phyloP scores from a whole-genome alignment of 1,140 invertebrate genomes.

The Drosophila dunni region DNA sequence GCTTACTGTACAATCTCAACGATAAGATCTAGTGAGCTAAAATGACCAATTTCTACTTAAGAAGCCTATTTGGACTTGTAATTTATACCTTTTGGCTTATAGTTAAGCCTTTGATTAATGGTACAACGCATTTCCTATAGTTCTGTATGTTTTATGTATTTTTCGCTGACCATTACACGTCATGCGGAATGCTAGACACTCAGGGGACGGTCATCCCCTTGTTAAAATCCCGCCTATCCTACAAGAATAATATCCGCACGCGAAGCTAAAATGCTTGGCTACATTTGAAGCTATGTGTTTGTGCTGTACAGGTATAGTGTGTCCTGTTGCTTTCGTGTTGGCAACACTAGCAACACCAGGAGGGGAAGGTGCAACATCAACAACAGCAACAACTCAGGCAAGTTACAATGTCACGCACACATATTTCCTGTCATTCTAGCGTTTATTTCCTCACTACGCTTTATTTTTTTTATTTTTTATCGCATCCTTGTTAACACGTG shows the following conservation, averaged over 20 bases:
- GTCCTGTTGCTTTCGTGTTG: slow-evolving; percentile 50
- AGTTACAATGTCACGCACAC: slow-evolving; percentile 81
- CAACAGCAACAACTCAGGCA: slow-evolving; percentile 18
- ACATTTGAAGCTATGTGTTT: slow-evolving; percentile 8
- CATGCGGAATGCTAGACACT: slow-evolving; percentile 29
- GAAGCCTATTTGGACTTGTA: background rate
- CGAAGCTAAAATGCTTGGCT: slow-evolving; percentile 16
- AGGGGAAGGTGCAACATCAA: background rate
- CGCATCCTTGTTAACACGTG: slow-evolving; percentile 82
- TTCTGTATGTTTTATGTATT: slow-evolving; percentile 16
- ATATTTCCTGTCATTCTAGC: slow-evolving; percentile 81
- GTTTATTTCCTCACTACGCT: slow-evolving; percentile 77
- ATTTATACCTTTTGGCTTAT: background rate
- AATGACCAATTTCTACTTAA: no score
- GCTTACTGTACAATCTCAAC: no score
- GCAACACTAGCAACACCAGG: background rate
- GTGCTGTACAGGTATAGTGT: slow-evolving; percentile 23
- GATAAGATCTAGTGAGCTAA: no score
- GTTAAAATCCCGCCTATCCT: slow-evolving; percentile 33
- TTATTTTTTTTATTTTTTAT: slow-evolving; percentile 59
- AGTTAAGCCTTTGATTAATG: slow-evolving; percentile 14
- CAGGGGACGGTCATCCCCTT: slow-evolving; percentile 6
- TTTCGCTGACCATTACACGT: slow-evolving; percentile 39
- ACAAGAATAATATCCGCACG: slow-evolving; percentile 15
- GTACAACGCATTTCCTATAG: background rate